Percentiles rank a stretch among this genome's conserved stretches.
Conservation (phyloP, 2,888 invertebrate species). For the Ennomos erosarius region DNA sequence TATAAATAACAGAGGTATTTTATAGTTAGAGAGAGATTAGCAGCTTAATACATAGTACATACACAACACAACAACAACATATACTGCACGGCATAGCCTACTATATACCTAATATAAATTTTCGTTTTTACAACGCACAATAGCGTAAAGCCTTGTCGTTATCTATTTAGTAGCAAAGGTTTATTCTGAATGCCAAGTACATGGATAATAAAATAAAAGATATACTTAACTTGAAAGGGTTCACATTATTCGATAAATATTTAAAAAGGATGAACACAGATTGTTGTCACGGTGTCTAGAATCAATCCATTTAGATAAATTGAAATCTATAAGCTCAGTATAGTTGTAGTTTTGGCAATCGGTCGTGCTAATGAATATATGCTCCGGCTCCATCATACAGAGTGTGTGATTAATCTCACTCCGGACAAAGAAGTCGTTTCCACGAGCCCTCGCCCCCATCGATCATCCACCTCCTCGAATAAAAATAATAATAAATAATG, state of each 20-base stretch:
- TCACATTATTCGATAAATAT: background rate
- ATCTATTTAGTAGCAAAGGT: too few relatives aligned
- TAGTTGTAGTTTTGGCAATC: constrained; percentile 51
- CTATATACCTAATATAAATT: too few relatives aligned
- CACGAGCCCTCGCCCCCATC: constrained; percentile 73
- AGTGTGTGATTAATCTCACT: constrained; percentile 78
- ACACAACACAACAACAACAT: too few relatives aligned
- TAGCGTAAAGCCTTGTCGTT: too few relatives aligned
- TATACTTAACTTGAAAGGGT: background rate
- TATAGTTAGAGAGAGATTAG: too few relatives aligned
- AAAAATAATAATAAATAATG: constrained; percentile 82
- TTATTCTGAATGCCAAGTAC: too few relatives aligned
- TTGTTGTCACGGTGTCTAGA: background rate
- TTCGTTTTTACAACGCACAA: too few relatives aligned
- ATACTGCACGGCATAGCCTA: too few relatives aligned
- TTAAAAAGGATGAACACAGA: background rate
- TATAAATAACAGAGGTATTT: too few relatives aligned
- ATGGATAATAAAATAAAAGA: too few relatives aligned
- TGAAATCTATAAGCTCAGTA: background rate
- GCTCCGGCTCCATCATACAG: constrained; percentile 67
- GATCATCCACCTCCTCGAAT: constrained; percentile 79
- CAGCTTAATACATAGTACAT: constrained; percentile 6
- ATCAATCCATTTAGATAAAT: background rate
- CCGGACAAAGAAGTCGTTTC: constrained; percentile 79
- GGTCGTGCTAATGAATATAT: constrained; percentile 74